Evolutionary conservation across 2,888 invertebrate species (phyloP), one percentile per base, ranked within the genome.

Genomic region (Octodonta nipae): DNA sequence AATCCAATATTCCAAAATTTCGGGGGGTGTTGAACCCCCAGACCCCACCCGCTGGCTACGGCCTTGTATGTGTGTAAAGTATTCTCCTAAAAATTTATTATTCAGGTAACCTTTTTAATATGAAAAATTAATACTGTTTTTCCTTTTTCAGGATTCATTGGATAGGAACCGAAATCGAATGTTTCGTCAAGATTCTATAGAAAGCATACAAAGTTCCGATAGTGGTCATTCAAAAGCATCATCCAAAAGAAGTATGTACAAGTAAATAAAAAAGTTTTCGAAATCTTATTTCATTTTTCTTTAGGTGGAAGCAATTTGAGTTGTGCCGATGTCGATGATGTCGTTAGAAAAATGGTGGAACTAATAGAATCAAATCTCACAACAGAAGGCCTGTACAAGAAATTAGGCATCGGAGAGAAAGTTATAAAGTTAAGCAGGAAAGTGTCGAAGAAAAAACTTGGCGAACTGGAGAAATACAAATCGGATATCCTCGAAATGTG

Each of bases 401-500:
- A 89, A 31, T 81, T 85, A 26, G 87, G 85, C 38, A 91, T 91
- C 15, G 88, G 87, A 59, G 53, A 54, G 6, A 55, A 53, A 34
- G 44, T 54, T 14, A 47, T 47, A 25, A 57, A 54, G 32, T 50
- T 58, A 4, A 41, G 47, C 28, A 54, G 53, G 34, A 56, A 54
- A 37, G 34, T 55, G 32, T 41, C 36, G 16, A 55, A 54, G 33
- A 50, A 45, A 20, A 50, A 51, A 34, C 35, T 49, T 4, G 40
- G 40, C 15, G 52, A 57, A 6, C 32, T 56, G 28, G 53, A 55
- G 3, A 54, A 53, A 35, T 41, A 48, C 32, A 52, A 45, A 33
- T 73, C 75, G 32, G 91, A 92, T 56, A 78, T 91, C 36, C 85
- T 91, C 59, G 91, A 91, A 30, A 64, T 93, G 43, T 83, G 88